phyloP scores from a whole-genome alignment of 2,888 invertebrate species.

The Coelinius sp. region DNA sequence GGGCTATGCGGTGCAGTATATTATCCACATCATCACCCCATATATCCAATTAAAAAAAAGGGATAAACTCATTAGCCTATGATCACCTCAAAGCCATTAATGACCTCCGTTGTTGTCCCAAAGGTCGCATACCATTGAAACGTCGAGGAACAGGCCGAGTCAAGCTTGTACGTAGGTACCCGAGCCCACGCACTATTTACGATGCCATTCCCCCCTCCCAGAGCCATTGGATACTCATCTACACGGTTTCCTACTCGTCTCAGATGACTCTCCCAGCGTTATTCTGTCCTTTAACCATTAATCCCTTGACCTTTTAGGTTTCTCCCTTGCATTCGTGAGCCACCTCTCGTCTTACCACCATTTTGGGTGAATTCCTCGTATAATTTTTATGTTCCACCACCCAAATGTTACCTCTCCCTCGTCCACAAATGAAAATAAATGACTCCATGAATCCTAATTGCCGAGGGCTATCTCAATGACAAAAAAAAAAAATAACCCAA shows the following conservation, averaged over 20 bases:
- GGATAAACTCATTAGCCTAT: constrained; percentile 9
- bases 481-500: not conserved
- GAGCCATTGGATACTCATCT: constrained; percentile 37
- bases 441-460: too few species aligned
- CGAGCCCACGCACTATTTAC: constrained; percentile 32
- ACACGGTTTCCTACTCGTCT: constrained; percentile 37
- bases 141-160: not conserved
- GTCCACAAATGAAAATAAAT: not conserved
- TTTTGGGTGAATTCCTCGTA: not conserved
- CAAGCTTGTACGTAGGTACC: constrained; percentile 9
- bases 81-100: not conserved
- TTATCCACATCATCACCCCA: not conserved
- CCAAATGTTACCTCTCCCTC: not conserved
- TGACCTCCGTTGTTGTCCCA: not conserved
- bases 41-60: too few species aligned
- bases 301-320: not conserved
- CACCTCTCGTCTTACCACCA: not conserved
- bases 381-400: not conserved
- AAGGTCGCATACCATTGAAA: constrained; percentile 17
- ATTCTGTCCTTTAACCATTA: constrained; percentile 12
- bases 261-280: constrained; percentile 15
- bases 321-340: not conserved
- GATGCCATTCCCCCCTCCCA: constrained; percentile 25
- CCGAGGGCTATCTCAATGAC: not conserved
- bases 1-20: too few species aligned